Evolutionary conservation across 2,888 invertebrate species (phyloP), one percentile per base, ranked within the genome.

Genomic region (Boloria selene): DNA sequence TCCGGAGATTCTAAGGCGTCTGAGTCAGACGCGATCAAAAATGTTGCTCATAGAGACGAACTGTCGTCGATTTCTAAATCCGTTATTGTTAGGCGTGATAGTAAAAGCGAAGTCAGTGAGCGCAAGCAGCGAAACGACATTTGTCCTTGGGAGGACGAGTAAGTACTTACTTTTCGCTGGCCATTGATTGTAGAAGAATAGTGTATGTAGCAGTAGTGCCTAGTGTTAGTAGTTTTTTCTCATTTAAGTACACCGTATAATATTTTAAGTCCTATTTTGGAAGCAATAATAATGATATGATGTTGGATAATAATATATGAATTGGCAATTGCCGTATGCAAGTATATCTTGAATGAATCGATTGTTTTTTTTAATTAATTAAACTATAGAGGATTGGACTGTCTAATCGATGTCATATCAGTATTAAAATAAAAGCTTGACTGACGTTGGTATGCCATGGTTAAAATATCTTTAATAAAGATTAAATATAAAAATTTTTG

Each of bases 61-160:
- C 80, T 84, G 77, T 85, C 87, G 83, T 85, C 88, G 74, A 84
- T 85, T 76, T 85, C 90, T 72, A 85, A 87, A 79, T 81, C 88
- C 75, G 84, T 86, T 86, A 85, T 87, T 82, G 90, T 89, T 86
- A 88, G 84, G 81, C 84, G 84, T 81, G 86, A 84, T 81, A 85
- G 79, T 82, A 87, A 84, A 78, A 79, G 79, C 79, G 83, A 80
- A 81, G 77, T 82, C 81, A 83, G 81, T 78, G 87, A 86, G 73
- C 81, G 82, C 72, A 86, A 83, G 79, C 85, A 95, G 89, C 94
- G 94, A 88, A 96, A 96, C 90, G 96, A 97, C 90, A 95, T 97
- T 84, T 98, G 97, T 93, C 97, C 97, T 67, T 98, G 98, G 97
- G 97, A 97, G 94, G 97, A 97, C 93, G 97, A 97, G 97, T 97